A percentile compares a stretch with the other conserved stretches of the same genome.
Conservation (phyloP, 2,888 invertebrate genomes). For the Dynastes hyllus region DNA sequence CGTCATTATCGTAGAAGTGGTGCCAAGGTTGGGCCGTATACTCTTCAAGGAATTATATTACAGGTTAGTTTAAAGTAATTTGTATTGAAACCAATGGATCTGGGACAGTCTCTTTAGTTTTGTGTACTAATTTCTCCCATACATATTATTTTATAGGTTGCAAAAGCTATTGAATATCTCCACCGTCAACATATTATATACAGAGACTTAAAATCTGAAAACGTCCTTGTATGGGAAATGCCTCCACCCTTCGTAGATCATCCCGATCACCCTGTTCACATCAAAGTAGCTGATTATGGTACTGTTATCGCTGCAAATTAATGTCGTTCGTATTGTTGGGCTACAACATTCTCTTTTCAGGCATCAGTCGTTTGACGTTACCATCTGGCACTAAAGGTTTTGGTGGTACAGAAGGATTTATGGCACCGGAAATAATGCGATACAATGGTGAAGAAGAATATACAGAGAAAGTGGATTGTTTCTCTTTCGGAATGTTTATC, state of each 20-base stretch:
- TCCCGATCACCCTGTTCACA: constrained; percentile 82
- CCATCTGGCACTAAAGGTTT: constrained; percentile 97
- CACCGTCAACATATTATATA: constrained; percentile 96
- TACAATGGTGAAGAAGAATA: constrained; percentile 99
- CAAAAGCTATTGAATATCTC: constrained; percentile 95
- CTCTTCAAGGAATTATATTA: constrained; percentile 88
- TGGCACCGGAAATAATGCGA: constrained; percentile 99
- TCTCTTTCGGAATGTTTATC: constrained; percentile 98
- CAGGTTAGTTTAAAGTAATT: constrained; percentile 74
- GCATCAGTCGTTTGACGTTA: constrained; percentile 90
- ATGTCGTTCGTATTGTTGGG: background rate
- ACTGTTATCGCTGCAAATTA: constrained; percentile 50
- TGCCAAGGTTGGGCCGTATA: constrained; percentile 84
- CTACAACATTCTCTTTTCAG: constrained; percentile 65
- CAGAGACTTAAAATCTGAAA: constrained; percentile 95
- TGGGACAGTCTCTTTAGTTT: too few relatives aligned
- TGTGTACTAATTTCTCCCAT: too few relatives aligned
- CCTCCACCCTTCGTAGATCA: constrained; percentile 84
- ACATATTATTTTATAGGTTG: constrained; percentile 71
- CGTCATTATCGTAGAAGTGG: constrained; percentile 91
- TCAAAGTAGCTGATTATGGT: constrained; percentile 98
- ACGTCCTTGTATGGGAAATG: constrained; percentile 98
- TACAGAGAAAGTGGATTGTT: constrained; percentile 98
- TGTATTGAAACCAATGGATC: too few relatives aligned
- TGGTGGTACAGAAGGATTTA: constrained; percentile 99